Evolutionary conservation across 2,888 invertebrate species (phyloP).

Genomic region (Bruchidius siliquastri): DNA sequence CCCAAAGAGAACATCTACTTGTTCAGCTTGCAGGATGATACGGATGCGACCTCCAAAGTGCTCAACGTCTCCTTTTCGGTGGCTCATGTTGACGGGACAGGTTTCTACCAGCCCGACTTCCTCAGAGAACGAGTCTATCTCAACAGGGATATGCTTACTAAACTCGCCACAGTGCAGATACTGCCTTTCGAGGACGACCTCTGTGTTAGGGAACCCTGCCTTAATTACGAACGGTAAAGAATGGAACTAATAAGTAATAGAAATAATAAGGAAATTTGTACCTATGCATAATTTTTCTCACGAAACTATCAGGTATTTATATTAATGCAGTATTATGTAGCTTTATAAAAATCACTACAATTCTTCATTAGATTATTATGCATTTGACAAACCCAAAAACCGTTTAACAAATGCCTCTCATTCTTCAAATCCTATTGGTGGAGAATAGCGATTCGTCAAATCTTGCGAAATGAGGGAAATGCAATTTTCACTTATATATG

Average conservation of each 20-base stretch:
- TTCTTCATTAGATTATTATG: too few relatives aligned
- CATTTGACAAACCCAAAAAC: too few relatives aligned
- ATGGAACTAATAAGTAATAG: background rate
- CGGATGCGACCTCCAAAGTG: constrained; percentile 80
- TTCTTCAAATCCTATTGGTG: too few relatives aligned
- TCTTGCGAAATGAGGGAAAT: too few relatives aligned
- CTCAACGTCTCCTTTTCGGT: constrained; percentile 94
- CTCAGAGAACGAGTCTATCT: constrained; percentile 91
- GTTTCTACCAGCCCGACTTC: constrained; percentile 82
- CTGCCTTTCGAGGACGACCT: constrained; percentile 95
- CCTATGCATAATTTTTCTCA: too few relatives aligned
- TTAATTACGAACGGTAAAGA: constrained; percentile 69
- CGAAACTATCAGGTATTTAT: too few relatives aligned
- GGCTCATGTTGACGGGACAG: constrained; percentile 69
- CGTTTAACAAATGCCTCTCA: too few relatives aligned
- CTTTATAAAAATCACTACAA: too few relatives aligned
- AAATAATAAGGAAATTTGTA: too few relatives aligned
- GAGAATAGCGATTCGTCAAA: too few relatives aligned
- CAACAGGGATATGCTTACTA: constrained; percentile 79
- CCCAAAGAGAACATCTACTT: constrained; percentile 89
- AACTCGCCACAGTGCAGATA: constrained; percentile 83
- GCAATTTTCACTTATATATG: too few relatives aligned
- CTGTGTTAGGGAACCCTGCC: constrained; percentile 90
- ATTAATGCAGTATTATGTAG: too few relatives aligned
- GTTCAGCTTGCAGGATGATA: constrained; percentile 90